Percentiles rank a stretch among this genome's conserved stretches.
These are phyloP conservation scores for Drosophila pachea DNA, from an alignment of 1,140 invertebrate species.

Conservation along the genomic window DNA sequence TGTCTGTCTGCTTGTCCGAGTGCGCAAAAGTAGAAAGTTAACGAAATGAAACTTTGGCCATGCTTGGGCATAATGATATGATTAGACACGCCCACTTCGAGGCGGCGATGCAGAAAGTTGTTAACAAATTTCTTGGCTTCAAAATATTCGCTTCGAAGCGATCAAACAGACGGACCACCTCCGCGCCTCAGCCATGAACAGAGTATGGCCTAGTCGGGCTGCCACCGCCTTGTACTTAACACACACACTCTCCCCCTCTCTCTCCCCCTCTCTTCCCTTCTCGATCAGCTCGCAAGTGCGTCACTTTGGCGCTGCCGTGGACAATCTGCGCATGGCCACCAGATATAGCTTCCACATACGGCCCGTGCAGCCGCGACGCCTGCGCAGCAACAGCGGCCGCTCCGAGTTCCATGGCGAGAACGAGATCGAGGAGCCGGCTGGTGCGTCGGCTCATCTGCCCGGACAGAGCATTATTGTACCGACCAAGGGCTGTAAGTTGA, in stretches of 20 bases:
- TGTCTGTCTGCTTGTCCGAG: background rate
- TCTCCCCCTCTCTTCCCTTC: background rate
- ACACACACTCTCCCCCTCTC: background rate
- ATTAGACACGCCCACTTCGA: too few relatives aligned
- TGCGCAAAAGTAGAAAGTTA: background rate
- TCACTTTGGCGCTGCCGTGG: slow-evolving; percentile 81
- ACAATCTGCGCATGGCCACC: slow-evolving; percentile 86
- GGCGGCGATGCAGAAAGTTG: too few relatives aligned
- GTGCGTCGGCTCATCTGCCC: slow-evolving; percentile 50
- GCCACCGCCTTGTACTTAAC: slow-evolving; percentile 5
- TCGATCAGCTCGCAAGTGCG: slow-evolving; percentile 53
- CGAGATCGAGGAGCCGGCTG: slow-evolving; percentile 61
- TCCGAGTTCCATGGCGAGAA: slow-evolving; percentile 63
- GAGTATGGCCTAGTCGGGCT: too few relatives aligned
- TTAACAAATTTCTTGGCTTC: too few relatives aligned
- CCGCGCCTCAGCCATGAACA: too few relatives aligned
- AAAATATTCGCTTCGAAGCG: too few relatives aligned
- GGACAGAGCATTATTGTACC: slow-evolving; percentile 83
- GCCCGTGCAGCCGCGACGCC: slow-evolving; percentile 74
- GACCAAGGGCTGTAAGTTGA: slow-evolving; percentile 88
- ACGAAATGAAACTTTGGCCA: background rate
- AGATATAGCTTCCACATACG: slow-evolving; percentile 88
- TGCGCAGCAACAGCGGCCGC: slow-evolving; percentile 64
- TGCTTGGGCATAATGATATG: background rate
- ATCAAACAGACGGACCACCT: background rate